These are phyloP conservation scores for Gymnocheta viridis DNA, from an alignment of 2,888 invertebrate species.

Conservation along the genomic window DNA sequence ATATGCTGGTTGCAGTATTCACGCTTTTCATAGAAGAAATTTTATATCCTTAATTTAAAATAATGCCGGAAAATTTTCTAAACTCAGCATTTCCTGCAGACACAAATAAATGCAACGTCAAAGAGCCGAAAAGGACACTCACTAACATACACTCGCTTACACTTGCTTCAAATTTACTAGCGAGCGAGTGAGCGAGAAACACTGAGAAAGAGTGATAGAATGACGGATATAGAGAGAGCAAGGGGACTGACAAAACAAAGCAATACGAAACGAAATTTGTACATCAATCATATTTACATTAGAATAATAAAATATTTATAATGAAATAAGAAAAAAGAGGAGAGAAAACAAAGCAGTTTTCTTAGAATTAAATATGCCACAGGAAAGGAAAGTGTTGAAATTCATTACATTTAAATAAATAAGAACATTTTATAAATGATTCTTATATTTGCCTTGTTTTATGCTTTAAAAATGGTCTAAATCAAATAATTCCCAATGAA, in stretches of 20 bases:
- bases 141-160: slow-evolving; percentile 29
- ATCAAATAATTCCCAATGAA: too few species aligned
- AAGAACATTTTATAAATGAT: not conserved
- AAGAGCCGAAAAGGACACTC: slow-evolving; percentile 53
- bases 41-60: slow-evolving; percentile 68
- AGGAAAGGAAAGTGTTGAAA: slow-evolving; percentile 36
- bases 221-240: not conserved
- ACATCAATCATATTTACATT: slow-evolving; percentile 65
- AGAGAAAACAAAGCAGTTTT: slow-evolving; percentile 13
- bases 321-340: slow-evolving; percentile 25
- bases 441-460: not conserved
- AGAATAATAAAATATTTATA: slow-evolving; percentile 58
- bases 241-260: slow-evolving; percentile 6
- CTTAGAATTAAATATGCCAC: not conserved
- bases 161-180: slow-evolving; percentile 12
- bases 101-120: slow-evolving; percentile 58
- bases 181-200: not conserved
- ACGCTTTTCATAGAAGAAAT: slow-evolving; percentile 29
- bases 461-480: not conserved
- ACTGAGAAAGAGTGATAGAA: not conserved
- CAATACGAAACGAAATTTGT: slow-evolving; percentile 50
- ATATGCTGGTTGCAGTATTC: slow-evolving; percentile 50
- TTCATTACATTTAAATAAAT: slow-evolving; percentile 34
- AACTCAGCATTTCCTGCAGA: slow-evolving; percentile 68
- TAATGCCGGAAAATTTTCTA: slow-evolving; percentile 70